Evolutionary conservation across 2,888 invertebrate genomes (phyloP).

Genomic region (Thysanoteuthis rhombus): DNA sequence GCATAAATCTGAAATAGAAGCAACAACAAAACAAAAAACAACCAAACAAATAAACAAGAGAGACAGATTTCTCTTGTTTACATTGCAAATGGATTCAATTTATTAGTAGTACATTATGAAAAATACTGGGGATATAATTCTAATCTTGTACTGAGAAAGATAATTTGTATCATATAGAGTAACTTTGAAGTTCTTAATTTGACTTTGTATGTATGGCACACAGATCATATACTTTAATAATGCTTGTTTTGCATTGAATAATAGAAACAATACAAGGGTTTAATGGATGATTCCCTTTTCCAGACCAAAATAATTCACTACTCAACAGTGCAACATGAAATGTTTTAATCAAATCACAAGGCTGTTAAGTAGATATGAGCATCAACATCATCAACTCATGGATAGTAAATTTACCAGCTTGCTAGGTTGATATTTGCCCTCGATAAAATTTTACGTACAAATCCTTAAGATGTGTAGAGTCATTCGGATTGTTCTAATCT

Average conservation of each 20-base stretch:
- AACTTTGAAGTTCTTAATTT: neutral
- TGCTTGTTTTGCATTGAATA: too few relatives aligned
- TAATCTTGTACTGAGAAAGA: neutral
- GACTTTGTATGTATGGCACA: neutral
- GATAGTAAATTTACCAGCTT: neutral
- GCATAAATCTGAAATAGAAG: neutral
- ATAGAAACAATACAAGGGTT: neutral
- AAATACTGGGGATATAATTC: neutral
- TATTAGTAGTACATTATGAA: neutral
- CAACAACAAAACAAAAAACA: too few relatives aligned
- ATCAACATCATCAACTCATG: neutral
- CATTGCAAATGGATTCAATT: neutral
- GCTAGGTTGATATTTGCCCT: neutral
- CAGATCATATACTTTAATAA: too few relatives aligned
- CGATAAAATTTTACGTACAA: neutral
- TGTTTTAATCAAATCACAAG: neutral
- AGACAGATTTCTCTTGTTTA: neutral
- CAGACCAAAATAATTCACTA: neutral
- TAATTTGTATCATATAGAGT: neutral
- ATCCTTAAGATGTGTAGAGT: too few relatives aligned
- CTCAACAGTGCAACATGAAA: neutral
- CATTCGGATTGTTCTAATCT: too few relatives aligned
- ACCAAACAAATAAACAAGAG: too few relatives aligned
- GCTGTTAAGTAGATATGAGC: neutral
- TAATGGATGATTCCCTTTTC: neutral